These are phyloP conservation scores for Leucopsar rothschildi DNA, from an alignment of 2,113 vertebrate genomes.

Conservation along the genomic window DNA sequence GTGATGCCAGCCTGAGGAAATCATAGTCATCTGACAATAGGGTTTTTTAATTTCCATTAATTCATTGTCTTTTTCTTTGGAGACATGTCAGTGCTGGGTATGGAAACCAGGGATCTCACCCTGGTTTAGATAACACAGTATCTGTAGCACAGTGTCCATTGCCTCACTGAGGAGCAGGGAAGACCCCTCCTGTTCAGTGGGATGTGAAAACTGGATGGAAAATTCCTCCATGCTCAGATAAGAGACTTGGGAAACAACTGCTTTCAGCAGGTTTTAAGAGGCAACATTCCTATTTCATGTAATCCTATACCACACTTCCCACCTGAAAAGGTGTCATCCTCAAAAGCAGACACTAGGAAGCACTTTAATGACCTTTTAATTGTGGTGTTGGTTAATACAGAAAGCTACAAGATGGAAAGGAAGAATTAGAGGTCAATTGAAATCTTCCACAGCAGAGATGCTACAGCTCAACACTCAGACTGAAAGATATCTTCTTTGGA, in stretches of 20 bases:
- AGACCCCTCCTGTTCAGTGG: neutral
- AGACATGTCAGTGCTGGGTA: neutral
- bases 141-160: neutral
- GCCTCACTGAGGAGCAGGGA: neutral
- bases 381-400: neutral
- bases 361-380: neutral
- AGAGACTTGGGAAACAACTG: neutral
- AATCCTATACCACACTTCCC: neutral
- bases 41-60: neutral
- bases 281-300: neutral
- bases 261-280: neutral
- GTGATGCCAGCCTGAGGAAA: neutral
- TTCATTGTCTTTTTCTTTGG: neutral
- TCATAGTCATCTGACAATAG: too few relatives aligned
- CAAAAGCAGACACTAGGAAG: neutral
- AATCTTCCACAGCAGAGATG: neutral
- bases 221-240: neutral
- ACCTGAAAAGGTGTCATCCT: neutral
- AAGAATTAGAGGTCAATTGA: neutral
- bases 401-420: neutral
- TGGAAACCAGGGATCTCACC: neutral
- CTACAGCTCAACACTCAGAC: neutral
- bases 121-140: neutral
- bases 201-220: neutral
- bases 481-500: neutral